Conservation (phyloP, 2,888 invertebrate genomes). For the Pyralis farinalis region DNA sequence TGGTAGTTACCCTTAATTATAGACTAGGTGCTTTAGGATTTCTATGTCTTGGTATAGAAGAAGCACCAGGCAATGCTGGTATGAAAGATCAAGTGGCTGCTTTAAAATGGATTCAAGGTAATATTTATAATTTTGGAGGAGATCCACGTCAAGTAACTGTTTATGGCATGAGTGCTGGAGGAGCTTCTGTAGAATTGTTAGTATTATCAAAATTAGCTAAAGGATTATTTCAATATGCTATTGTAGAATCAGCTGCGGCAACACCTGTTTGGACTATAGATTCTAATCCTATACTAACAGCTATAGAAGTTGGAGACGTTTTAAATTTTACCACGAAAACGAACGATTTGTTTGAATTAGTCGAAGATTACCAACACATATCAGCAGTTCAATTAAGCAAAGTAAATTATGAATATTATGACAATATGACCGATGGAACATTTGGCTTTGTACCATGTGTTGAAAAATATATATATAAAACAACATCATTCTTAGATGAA, state of each 20-base stretch:
- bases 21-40: constrained; percentile 36
- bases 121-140: constrained; percentile 40
- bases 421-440: constrained; percentile 30
- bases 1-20: constrained; percentile 37
- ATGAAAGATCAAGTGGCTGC: constrained; percentile 41
- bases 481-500: constrained; percentile 23
- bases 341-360: constrained; percentile 16
- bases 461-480: constrained; percentile 21
- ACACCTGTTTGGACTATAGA: constrained; percentile 30
- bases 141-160: constrained; percentile 37
- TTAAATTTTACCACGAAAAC: constrained; percentile 11
- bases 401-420: constrained; percentile 25
- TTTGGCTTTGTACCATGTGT: constrained; percentile 40
- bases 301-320: constrained; percentile 19
- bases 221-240: constrained; percentile 34
- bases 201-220: constrained; percentile 31
- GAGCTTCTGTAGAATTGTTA: constrained; percentile 33
- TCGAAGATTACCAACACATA: constrained; percentile 21
- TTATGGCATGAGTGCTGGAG: constrained; percentile 49
- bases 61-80: constrained; percentile 39
- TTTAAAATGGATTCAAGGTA: constrained; percentile 32
- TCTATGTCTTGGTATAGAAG: constrained; percentile 31
- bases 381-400: constrained; percentile 23
- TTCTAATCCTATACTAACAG: constrained; percentile 26
- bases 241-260: constrained; percentile 32